Base-by-base conservation (phyloP, 1,140 invertebrate species). In the Tetragnatha versicolor region DNA sequence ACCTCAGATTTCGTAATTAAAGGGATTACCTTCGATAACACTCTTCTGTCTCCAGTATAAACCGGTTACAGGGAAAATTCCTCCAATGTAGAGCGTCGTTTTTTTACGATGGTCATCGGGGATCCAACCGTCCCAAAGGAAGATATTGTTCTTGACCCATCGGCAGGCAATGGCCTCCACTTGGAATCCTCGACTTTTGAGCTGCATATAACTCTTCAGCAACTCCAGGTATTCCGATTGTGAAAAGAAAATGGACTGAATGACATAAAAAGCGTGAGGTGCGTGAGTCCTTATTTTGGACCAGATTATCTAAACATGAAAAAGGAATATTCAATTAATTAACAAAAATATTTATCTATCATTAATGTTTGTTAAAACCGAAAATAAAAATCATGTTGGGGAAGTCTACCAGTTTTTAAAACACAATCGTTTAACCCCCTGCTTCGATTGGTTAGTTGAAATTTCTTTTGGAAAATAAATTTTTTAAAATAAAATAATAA, bases 21-120 rank as follows among this genome's bases (percentile, higher is more conserved):
- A n/a, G n/a, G n/a, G n/a, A n/a, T 76, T 82, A 89, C 89, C 87
- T 76, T 88, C 83, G 2, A 89, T 85, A 27, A 93, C 89, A 47
- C 92, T 91, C 20, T 86, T 85, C 14, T 90, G 90, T 2, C 85
- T 88, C 81, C 90, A 91, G 27, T 86, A 85, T 0, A 84, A 83
- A 9, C 89, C 89, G 29, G 84, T 87, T 45, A 92, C 84, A 0
- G 93, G 93, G 84, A 94, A 94, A 81, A 94, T 93, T 2, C 93
- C 93, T 49, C 92, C 92, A 63, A 94, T 90, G 78, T 88, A 88
- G 22, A 91, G 84, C 2, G 87, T 84, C 3, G 82, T 86, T 81
- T 89, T 90, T 47, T 88, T 88, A 5, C 86, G 85, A 0, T 86
- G 83, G 65, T 86, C 84, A 1, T 81, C 83, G 0, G 88, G 88